Base-by-base conservation (phyloP, 2,113 vertebrate species). In the Hystrix cristata region DNA sequence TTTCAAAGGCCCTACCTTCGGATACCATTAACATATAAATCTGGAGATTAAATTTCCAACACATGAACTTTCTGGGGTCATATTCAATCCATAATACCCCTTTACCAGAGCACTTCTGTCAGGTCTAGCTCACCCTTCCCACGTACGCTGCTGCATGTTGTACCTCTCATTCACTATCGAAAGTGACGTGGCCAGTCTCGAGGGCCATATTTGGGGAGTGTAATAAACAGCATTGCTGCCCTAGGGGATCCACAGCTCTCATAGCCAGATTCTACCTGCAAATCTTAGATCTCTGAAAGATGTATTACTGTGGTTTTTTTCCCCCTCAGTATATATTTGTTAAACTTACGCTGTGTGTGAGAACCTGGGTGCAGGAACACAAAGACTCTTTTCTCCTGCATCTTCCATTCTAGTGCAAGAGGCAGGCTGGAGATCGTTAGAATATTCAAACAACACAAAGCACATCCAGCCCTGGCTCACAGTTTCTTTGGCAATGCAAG, bases 401-500 rank as follows among this genome's bases (percentile, higher is more conserved):
- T 72, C 90, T 92, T 90, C 88, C 16, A 51, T 87, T 71, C 25
- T 48, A 82, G 11, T 43, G 64, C 43, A 90, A 53, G 18, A 81
- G 55, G 83, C 25, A 93, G 51, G 86, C 3, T 60, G 1, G n/a
- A 83, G 29, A 14, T 67, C 94, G 60, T 96, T 94, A 95, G 51
- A 72, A 95, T 80, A 48, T 83, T 91, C 60, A 79, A 80, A 80
- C 29, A 23, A 80, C 43, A 59, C 65, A 59, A 88, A 96, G 14
- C 59, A 90, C 67, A 48, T 84, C 12, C 12, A 59, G 43, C 48
- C 53, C 21, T 84, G 90, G 53, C 90, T 97, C 69, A 94, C 53
- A 85, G 48, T 85, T 94, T 88, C 69, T 81, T 93, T 93, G 93
- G 92, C 80, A 95, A 81, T 87, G 78, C 3, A 83, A 59, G 59